phyloP scores from a whole-genome alignment of 2,888 invertebrate species.

The Hirudinaria manillensis region DNA sequence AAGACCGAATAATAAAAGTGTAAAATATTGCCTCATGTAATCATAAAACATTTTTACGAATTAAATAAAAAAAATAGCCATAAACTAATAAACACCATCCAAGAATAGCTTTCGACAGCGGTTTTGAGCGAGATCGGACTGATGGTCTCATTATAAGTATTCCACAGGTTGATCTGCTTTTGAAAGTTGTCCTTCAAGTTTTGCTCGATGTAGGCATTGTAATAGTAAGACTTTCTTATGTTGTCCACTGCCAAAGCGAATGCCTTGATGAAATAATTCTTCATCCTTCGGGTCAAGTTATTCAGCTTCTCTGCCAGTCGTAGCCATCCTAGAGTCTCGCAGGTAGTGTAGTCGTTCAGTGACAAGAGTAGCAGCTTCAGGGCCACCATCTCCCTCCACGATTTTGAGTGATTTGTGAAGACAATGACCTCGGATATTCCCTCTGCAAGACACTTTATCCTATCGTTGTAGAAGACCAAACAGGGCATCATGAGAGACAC shows the following conservation, averaged over 20 bases:
- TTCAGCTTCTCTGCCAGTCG: background rate
- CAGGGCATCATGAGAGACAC: constrained; percentile 10
- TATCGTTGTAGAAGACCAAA: background rate
- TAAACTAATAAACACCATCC: background rate
- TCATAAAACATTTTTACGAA: too few relatives aligned
- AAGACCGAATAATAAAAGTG: background rate
- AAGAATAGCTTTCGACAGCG: constrained; percentile 13
- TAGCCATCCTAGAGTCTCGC: constrained; percentile 18
- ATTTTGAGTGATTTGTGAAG: background rate
- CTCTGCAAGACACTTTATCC: constrained; percentile 1
- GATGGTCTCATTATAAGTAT: background rate
- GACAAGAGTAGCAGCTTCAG: background rate
- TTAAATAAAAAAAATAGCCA: too few relatives aligned
- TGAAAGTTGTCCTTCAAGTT: constrained; percentile 12
- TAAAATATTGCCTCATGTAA: too few relatives aligned
- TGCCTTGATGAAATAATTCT: constrained; percentile 4
- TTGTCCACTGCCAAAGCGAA: constrained; percentile 27
- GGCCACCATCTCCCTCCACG: constrained; percentile 12
- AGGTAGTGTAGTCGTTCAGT: background rate
- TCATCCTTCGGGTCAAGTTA: background rate
- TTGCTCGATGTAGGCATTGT: background rate
- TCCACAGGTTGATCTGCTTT: constrained; percentile 25
- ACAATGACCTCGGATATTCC: constrained; percentile 19
- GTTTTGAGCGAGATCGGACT: background rate
- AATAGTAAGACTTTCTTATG: constrained; percentile 26